Evolutionary conservation across 2,113 vertebrate species (phyloP).

Genomic region (Halichoeres trimaculatus): DNA sequence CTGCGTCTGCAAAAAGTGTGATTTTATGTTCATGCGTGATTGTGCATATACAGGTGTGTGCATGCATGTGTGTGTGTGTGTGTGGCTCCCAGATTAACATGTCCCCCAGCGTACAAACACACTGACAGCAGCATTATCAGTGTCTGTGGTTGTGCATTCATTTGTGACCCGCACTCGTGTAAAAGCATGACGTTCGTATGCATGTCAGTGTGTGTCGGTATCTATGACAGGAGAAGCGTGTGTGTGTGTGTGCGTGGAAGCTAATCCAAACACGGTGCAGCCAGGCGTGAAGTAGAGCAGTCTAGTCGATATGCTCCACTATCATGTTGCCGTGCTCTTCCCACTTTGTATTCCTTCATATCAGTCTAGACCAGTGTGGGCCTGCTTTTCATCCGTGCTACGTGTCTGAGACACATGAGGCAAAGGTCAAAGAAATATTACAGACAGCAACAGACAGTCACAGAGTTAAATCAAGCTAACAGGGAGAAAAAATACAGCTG

Average conservation of each 20-base stretch:
- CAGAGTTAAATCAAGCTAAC: not conserved
- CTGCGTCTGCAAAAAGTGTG: slow-evolving; percentile 19
- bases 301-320: slow-evolving; percentile 58
- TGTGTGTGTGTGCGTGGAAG: not conserved
- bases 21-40: not conserved
- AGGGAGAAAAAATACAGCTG: not conserved
- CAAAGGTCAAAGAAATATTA: not conserved
- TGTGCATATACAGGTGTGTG: not conserved
- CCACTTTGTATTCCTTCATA: slow-evolving; percentile 48
- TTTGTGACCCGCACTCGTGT: not conserved
- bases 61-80: not conserved
- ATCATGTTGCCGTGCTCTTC: slow-evolving; percentile 50
- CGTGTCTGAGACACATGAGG: not conserved
- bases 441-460: not conserved
- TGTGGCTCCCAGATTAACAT: slow-evolving; percentile 64
- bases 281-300: slow-evolving; percentile 68
- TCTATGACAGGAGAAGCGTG: slow-evolving; percentile 21
- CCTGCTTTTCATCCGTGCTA: slow-evolving; percentile 23
- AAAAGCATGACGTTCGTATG: not conserved
- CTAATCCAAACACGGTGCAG: slow-evolving; percentile 60
- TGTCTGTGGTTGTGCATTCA: slow-evolving; percentile 7
- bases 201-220: slow-evolving; percentile 17
- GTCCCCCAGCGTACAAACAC: slow-evolving; percentile 47
- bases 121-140: not conserved
- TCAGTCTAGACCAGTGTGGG: slow-evolving; percentile 15